Evolutionary conservation across 2,797 vertebrate genomes (phyloP).

Genomic region (Tragopan temminckii): DNA sequence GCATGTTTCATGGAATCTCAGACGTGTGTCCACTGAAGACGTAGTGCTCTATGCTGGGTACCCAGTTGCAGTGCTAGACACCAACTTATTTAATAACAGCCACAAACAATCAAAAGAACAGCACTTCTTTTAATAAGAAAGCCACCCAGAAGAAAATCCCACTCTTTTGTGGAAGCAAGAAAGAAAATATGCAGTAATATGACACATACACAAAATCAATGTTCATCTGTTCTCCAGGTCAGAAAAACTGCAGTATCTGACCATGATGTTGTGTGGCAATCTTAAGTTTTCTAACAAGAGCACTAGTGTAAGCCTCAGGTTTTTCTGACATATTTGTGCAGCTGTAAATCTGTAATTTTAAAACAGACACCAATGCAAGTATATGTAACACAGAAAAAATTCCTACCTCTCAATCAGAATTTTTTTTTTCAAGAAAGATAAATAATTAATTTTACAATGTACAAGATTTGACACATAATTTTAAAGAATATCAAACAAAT

Average conservation of each 20-base stretch:
- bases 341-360: not conserved
- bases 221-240: not conserved
- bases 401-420: not conserved
- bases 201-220: not conserved
- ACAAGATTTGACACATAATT: not conserved
- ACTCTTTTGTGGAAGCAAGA: not conserved
- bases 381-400: not conserved
- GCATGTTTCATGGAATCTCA: not conserved
- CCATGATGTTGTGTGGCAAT: not conserved
- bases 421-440: not conserved
- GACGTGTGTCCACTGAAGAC: not conserved
- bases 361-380: not conserved
- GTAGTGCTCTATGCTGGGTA: rapidly evolving
- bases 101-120: not conserved
- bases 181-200: not conserved
- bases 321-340: not conserved
- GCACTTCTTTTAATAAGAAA: not conserved
- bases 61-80: not conserved
- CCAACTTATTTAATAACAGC: not conserved
- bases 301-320: not conserved
- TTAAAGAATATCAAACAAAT: not conserved
- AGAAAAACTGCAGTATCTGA: not conserved
- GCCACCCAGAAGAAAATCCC: not conserved
- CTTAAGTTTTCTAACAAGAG: not conserved
- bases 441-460: not conserved